Base-by-base conservation (phyloP, 2,113 vertebrate species). In the Ciconia stormi region DNA sequence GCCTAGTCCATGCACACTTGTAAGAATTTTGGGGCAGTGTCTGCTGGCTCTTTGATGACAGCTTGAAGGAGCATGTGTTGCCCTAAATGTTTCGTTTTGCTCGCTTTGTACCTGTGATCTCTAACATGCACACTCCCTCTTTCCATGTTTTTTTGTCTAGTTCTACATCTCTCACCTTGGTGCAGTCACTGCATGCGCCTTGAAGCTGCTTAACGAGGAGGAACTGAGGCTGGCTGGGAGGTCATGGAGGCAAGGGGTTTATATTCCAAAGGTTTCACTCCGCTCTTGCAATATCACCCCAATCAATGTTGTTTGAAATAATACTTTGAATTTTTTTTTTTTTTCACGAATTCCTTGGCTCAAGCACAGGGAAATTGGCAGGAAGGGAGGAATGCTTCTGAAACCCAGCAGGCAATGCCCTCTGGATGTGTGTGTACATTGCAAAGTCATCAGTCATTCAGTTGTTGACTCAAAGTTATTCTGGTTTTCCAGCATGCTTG, bases 391-490 rank as follows among this genome's bases (percentile, higher is more conserved):
- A 81, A 46, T 1, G 5, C 21, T 78, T 74, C 47, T 72, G 66
- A 56, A 93, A 74, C 58, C 8, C 53, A 72, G 78, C 44, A 89
- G 73, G 77, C 87, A 76, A 1, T 89, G 81, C 73, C 70, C 81
- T 89, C 66, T 87, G 84, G 59, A 10, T 70, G 40, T 58, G 26
- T 81, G 47, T 81, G 42, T 84, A 44, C 34, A 4, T 52, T 92
- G 65, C 61, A 71, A 53, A 89, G 65, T 36, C 62, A 79, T 96
- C 77, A 46, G 50, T 96, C 89, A 79, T 42, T 71, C 58, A 74
- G 52, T 61, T 93, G 77, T 89, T 94, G 87, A 89, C 70, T 91
- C 69, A 42, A 65, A 80, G 73, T 85, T 95, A 69, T 59, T 93
- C 56, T 87, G 59, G 11, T 84, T 93, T 94, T 85, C 69, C 72